Conservation (phyloP, 2,888 invertebrate genomes). For the Tanypteryx hageni region DNA sequence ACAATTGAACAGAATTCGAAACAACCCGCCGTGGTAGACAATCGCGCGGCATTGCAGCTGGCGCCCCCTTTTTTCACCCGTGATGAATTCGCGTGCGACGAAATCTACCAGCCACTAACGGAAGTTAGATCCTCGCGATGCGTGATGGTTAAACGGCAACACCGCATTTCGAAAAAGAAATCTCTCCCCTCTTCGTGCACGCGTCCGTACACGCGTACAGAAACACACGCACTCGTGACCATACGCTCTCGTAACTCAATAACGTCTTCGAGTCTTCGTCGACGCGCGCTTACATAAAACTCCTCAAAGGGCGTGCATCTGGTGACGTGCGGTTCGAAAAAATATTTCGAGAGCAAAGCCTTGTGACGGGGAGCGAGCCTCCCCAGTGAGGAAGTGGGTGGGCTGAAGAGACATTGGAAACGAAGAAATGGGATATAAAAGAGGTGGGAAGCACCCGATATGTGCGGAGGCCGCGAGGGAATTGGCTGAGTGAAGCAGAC, state of each 20-base stretch:
- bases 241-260: no score
- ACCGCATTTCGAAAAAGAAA: no score
- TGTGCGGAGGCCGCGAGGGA: neutral
- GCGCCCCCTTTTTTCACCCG: neutral
- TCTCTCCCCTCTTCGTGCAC: no score
- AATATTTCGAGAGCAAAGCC: neutral
- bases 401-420: neutral
- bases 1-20: neutral
- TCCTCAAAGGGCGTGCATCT: neutral
- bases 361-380: neutral
- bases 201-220: no score
- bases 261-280: no score
- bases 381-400: neutral
- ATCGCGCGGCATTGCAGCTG: neutral
- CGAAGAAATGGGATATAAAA: neutral
- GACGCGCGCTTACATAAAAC: neutral
- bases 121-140: no score
- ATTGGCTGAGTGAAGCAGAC: neutral
- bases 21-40: neutral
- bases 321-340: neutral
- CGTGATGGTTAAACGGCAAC: no score
- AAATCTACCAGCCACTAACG: no score
- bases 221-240: no score
- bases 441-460: conserved; percentile 9
- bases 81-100: no score